Base-by-base conservation (phyloP, 2,888 invertebrate species). In the Seladonia tumulorum region DNA sequence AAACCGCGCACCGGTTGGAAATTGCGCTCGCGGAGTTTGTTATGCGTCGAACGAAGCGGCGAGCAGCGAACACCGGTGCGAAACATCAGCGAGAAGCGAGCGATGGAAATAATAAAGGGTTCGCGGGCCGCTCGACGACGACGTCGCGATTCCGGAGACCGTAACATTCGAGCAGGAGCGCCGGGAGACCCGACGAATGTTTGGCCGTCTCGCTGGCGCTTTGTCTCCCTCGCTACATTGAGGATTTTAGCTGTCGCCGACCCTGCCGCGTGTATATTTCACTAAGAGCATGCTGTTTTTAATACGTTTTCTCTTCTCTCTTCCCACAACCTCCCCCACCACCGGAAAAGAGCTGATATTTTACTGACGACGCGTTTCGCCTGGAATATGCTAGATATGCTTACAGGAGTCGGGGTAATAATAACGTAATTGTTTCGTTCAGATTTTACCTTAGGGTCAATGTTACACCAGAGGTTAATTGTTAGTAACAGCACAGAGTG, bases 101-200 rank as follows among this genome's bases (percentile, higher is more conserved):
- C n/a, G n/a, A 35, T 71, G 45, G n/a, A 18, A 70, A 45, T 81
- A 42, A 78, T 49, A 29, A 45, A 81, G 39, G 60, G 63, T 60
- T 72, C 47, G 10, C 42, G 39, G 7, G 7, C n/a, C 22, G 57
- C n/a, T n/a, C n/a, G n/a, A 22, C 18, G 57, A 35, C 18, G 25
- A 53, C 39, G 10, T 16, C 22, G 66, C n/a, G 49, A 73, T 73
- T 39, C 71, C 53, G 53, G 5, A 71, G 35, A 49, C 60, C 39
- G 60, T 47, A 57, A 74, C 49, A 39, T 66, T 68, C 75, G 49
- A 53, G 60, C 60, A 60, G 25, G 14, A 47, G 12, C 29, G 39
- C n/a, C 42, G n/a, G 22, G 22, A 14, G 70, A 70, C 42, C 42
- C 14, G 53, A 73, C 10, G 22, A 73, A 25, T 60, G 60, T 60